Base-by-base conservation (phyloP, 2,797 vertebrate genomes). In the Phoeniculus purpureus region DNA sequence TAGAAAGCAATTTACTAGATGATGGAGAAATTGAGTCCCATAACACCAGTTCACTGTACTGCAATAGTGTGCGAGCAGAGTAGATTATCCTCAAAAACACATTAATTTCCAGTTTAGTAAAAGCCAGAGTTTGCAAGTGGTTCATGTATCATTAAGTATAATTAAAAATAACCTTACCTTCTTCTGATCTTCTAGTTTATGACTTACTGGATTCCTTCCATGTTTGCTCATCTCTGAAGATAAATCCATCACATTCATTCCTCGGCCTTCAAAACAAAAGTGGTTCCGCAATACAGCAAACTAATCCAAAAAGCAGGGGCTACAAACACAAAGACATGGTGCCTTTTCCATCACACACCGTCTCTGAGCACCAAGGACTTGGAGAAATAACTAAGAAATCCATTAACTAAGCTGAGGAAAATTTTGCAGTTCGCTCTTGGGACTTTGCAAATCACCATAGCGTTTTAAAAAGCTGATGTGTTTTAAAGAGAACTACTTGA, bases 171-270 rank as follows among this genome's bases (percentile, higher is more conserved):
- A 80, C 70, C 97, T 97, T 98, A 99, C 99, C 99, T 99, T 99
- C 94, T 99, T 99, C 97, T 99, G 99, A 97, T 99, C 99, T 97
- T 99, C 99, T 95, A 99, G 98, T 93, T 99, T 99, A 94, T 99
- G 99, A 98, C 98, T 99, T 88, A 98, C 97, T 77, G 98, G 98
- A 98, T 99, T 99, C 97, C 98, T 99, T 97, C 98, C 98, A 98
- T 99, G 99, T 96, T 98, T 99, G 97, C 95, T 98, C 97, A 98
- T 98, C 96, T 99, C 99, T 89, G 98, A 98, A 97, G 98, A 98
- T 98, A 98, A 98, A 98, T 99, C 99, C 99, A 99, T 99, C 97
- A 97, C 98, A 98, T 97, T 95, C 81, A 95, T 55, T 97, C 98
- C 97, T 97, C 97, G 94, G 96, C 95, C 66, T 96, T 95, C 94